Conservation (phyloP, 1,140 invertebrate species). For the Branchinecta lynchi region DNA sequence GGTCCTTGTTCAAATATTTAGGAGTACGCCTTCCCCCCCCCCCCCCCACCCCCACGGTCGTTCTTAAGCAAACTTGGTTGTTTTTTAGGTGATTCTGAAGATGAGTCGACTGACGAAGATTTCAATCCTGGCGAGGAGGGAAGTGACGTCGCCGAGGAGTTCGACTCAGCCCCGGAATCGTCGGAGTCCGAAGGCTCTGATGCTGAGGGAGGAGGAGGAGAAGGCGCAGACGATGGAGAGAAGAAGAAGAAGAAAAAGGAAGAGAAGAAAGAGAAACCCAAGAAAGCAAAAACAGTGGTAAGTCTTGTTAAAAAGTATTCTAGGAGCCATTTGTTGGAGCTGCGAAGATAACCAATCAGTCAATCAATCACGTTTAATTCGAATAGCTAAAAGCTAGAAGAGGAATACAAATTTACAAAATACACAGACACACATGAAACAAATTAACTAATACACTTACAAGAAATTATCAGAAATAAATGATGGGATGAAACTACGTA, state of each 20-base stretch:
- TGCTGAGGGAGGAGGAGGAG: constrained; percentile 35
- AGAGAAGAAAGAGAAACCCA: constrained; percentile 36
- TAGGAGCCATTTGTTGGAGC: too few species aligned
- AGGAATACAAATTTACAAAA: too few species aligned
- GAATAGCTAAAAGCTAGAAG: too few species aligned
- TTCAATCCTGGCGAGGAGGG: constrained; percentile 54
- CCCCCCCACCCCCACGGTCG: too few species aligned
- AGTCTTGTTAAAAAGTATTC: constrained; percentile 23
- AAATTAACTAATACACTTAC: too few species aligned
- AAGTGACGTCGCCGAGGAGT: constrained; percentile 68
- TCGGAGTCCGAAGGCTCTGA: constrained; percentile 39
- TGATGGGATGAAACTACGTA: too few species aligned
- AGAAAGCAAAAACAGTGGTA: constrained; percentile 49
- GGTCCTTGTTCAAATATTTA: too few species aligned
- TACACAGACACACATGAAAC: too few species aligned
- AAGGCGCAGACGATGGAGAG: constrained; percentile 29
- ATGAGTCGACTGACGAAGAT: constrained; percentile 68
- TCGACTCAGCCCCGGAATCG: constrained; percentile 40
- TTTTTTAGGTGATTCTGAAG: constrained; percentile 42
- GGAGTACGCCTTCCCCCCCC: too few species aligned
- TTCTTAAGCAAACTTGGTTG: constrained; percentile 26
- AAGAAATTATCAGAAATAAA: too few species aligned
- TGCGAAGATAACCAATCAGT: too few species aligned
- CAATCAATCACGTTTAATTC: too few species aligned
- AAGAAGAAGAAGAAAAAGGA: constrained; percentile 35